phyloP scores from a whole-genome alignment of 2,888 invertebrate species.

The Pherbina coryleti region DNA sequence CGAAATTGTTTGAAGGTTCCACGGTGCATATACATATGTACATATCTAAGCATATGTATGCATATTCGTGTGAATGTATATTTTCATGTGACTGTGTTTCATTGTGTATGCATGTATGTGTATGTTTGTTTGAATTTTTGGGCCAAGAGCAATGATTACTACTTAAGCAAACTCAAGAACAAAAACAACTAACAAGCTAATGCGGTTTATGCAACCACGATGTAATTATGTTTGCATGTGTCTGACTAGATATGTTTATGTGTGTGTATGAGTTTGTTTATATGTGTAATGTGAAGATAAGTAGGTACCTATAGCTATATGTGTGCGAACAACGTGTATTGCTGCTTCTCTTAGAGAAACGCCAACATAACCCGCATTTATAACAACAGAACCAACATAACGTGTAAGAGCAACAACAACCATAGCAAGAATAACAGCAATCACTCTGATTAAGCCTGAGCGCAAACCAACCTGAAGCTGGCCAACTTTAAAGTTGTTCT shows the following conservation, averaged over 20 bases:
- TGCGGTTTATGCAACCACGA: background rate
- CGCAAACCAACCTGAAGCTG: background rate
- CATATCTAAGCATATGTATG: background rate
- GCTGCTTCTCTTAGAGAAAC: no score
- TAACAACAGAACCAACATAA: no score
- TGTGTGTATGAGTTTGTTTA: background rate
- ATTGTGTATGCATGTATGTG: background rate
- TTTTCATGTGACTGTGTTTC: background rate
- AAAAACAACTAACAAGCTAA: background rate
- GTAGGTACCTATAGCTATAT: no score
- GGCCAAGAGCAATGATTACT: constrained; percentile 8
- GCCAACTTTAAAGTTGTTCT: background rate
- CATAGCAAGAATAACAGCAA: background rate
- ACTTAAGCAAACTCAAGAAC: background rate
- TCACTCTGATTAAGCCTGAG: background rate
- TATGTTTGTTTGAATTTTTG: background rate
- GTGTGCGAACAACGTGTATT: no score
- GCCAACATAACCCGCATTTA: no score
- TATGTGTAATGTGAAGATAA: background rate
- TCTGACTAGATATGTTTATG: background rate
- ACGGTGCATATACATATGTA: background rate
- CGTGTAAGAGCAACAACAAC: no score
- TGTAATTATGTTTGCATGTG: background rate
- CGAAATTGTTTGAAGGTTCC: background rate
- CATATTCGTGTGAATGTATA: background rate